phyloP scores from a whole-genome alignment of 2,888 invertebrate species.

The Clunio marinus region DNA sequence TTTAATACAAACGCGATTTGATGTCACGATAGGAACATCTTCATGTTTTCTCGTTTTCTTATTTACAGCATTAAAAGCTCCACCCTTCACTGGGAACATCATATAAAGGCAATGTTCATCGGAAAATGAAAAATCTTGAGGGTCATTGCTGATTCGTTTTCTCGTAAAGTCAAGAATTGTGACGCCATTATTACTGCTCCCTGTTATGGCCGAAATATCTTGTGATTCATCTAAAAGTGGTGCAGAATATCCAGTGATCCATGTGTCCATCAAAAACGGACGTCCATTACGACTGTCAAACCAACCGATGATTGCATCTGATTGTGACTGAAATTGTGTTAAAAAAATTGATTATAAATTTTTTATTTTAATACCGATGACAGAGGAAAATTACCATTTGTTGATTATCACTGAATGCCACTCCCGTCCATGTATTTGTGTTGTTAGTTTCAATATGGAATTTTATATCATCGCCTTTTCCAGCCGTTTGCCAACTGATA shows the following conservation, averaged over 20 bases:
- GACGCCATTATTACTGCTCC: conserved; percentile 67
- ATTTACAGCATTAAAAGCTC: conserved; percentile 74
- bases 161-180: conserved; percentile 75
- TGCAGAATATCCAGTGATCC: conserved; percentile 74
- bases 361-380: neutral
- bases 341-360: conserved; percentile 3
- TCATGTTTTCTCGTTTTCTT: conserved; percentile 81
- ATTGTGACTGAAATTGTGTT: conserved; percentile 62
- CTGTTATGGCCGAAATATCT: conserved; percentile 66
- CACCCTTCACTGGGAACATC: conserved; percentile 83
- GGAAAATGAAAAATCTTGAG: conserved; percentile 73
- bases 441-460: conserved; percentile 77
- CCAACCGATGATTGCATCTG: conserved; percentile 86
- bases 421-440: conserved; percentile 82
- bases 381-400: conserved; percentile 63
- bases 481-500: conserved; percentile 74
- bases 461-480: conserved; percentile 65
- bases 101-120: conserved; percentile 78
- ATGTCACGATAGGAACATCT: conserved; percentile 65
- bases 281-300: conserved; percentile 70
- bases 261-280: conserved; percentile 84
- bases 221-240: conserved; percentile 70
- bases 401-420: conserved; percentile 78
- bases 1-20: conserved; percentile 74
- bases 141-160: conserved; percentile 70